Evolutionary conservation across 2,888 invertebrate genomes (phyloP).

Genomic region (Ormyrus thymus): DNA sequence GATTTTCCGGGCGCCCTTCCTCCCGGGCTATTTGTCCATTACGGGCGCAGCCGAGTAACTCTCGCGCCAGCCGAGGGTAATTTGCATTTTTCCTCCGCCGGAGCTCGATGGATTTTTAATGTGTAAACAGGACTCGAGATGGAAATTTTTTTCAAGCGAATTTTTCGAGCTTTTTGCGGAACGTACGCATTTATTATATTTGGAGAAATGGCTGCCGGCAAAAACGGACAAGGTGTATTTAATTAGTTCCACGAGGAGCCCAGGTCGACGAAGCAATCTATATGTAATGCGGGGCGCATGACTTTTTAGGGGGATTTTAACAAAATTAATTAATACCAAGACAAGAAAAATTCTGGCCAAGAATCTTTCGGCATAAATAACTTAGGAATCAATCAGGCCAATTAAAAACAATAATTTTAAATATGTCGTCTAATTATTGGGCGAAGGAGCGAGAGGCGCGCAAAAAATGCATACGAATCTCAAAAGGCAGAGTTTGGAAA

Average conservation of each 20-base stretch:
- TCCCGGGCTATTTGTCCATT: background rate
- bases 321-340: slow-evolving; percentile 50
- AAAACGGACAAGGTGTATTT: slow-evolving; percentile 35
- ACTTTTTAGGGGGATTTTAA: slow-evolving; percentile 47
- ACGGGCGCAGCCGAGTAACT: slow-evolving; percentile 3
- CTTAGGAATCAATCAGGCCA: slow-evolving; percentile 44
- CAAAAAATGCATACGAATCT: slow-evolving; percentile 40
- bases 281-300: background rate
- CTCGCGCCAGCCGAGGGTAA: too few species aligned
- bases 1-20: slow-evolving; percentile 17
- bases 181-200: background rate
- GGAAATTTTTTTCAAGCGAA: too few species aligned
- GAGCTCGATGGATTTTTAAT: too few species aligned
- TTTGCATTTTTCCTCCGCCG: too few species aligned
- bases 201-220: slow-evolving; percentile 7
- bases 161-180: too few species aligned
- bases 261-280: slow-evolving; percentile 1
- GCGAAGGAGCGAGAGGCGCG: background rate
- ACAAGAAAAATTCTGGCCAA: slow-evolving; percentile 19
- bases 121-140: too few species aligned
- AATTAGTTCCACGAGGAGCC: slow-evolving; percentile 19
- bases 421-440: slow-evolving; percentile 48
- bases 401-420: slow-evolving; percentile 51
- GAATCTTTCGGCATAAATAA: slow-evolving; percentile 33
- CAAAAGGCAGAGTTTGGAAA: slow-evolving; percentile 23